These are phyloP conservation scores for Lycaon pictus DNA, from an alignment of 2,113 vertebrate species.

Conservation along the genomic window DNA sequence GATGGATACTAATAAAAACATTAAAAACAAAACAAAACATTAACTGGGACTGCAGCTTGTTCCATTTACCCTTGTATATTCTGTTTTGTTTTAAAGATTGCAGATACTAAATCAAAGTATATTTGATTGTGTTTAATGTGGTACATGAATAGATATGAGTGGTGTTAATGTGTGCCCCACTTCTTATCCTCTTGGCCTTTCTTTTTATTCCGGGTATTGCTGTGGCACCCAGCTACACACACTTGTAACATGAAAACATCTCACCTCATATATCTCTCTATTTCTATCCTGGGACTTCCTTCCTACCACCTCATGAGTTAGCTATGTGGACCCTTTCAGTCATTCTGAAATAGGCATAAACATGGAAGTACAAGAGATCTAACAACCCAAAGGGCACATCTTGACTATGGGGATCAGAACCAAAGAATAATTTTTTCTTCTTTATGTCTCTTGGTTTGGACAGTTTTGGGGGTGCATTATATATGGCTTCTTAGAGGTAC, in stretches of 20 bases:
- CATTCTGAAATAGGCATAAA: neutral
- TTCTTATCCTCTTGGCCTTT: neutral
- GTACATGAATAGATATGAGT: neutral
- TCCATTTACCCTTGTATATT: neutral
- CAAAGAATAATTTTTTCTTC: neutral
- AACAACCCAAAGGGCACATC: neutral
- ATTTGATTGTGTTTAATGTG: neutral
- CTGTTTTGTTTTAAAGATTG: neutral
- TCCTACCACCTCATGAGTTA: neutral
- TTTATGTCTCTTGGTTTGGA: neutral
- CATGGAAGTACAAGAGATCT: neutral
- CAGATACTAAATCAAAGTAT: neutral
- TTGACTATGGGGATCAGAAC: neutral
- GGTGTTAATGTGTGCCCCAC: neutral
- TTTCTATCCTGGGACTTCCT: neutral
- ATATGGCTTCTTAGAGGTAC: neutral
- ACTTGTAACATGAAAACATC: neutral
- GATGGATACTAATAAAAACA: neutral
- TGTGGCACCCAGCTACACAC: neutral
- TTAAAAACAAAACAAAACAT: neutral
- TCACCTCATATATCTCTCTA: neutral
- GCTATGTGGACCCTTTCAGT: neutral
- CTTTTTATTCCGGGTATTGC: neutral
- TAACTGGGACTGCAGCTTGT: neutral
- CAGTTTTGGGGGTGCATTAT: neutral